These are phyloP conservation scores for Drosophila suboccidentalis DNA, from an alignment of 2,888 invertebrate species.

Conservation along the genomic window DNA sequence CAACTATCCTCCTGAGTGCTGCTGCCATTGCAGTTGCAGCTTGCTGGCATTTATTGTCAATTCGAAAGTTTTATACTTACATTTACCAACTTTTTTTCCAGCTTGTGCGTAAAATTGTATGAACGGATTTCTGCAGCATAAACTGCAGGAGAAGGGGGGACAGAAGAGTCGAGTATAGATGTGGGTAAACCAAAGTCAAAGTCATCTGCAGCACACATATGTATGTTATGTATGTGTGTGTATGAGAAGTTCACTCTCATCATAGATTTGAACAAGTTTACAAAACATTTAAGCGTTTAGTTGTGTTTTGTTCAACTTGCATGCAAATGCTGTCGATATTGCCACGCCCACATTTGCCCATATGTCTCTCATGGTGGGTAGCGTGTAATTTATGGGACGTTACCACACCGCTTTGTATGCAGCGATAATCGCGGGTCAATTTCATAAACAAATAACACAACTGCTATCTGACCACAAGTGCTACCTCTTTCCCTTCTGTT, in stretches of 20 bases:
- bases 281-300: conserved; percentile 67
- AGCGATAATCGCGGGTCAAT: conserved; percentile 77
- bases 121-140: conserved; percentile 61
- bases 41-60: conserved; percentile 77
- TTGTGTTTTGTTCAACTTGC: conserved; percentile 46
- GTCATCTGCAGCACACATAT: conserved; percentile 26
- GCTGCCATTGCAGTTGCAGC: conserved; percentile 26
- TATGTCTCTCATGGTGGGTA: conserved; percentile 18
- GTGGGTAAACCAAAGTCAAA: conserved; percentile 43
- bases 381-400: conserved; percentile 67
- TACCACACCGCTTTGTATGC: conserved; percentile 57
- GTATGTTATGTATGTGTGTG: too few species aligned
- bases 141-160: conserved; percentile 16
- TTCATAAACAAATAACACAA: conserved; percentile 79
- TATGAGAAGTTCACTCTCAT: conserved; percentile 12
- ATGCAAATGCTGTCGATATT: conserved; percentile 26
- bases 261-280: conserved; percentile 68
- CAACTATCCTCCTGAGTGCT: not conserved
- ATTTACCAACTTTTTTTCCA: conserved; percentile 59
- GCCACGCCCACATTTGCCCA: conserved; percentile 30
- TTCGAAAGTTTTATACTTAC: conserved; percentile 73
- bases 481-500: conserved; percentile 19
- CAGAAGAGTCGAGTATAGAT: not conserved
- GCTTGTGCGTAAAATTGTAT: conserved; percentile 70
- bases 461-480: conserved; percentile 62